These are phyloP conservation scores for Vulpes ferrilata DNA, from an alignment of 2,113 vertebrate genomes.

Conservation along the genomic window DNA sequence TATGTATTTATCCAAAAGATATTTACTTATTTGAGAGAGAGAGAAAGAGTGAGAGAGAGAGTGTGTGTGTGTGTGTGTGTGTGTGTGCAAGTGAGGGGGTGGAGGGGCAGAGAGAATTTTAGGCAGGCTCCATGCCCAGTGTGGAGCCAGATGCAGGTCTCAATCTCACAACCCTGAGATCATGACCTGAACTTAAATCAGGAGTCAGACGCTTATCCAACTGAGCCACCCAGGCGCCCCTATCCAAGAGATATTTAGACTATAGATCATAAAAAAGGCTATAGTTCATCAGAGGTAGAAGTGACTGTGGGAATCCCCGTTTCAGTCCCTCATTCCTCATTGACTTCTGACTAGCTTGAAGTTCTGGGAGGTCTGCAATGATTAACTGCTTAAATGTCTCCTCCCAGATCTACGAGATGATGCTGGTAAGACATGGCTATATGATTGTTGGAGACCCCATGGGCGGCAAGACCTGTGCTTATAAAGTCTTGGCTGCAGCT, in stretches of 20 bases:
- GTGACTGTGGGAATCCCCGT: neutral
- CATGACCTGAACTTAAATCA: neutral
- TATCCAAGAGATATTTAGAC: neutral
- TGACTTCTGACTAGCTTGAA: neutral
- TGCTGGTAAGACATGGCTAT: conserved; percentile 96
- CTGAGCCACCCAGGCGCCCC: neutral
- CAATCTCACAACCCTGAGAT: neutral
- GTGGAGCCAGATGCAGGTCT: neutral
- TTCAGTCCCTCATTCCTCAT: neutral
- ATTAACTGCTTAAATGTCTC: conserved; percentile 31
- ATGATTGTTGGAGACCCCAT: conserved; percentile 96
- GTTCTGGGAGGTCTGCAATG: neutral
- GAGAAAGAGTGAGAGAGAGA: too few species aligned
- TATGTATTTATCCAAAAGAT: neutral
- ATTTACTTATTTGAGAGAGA: neutral
- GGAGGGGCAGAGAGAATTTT: neutral
- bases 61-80: too few species aligned
- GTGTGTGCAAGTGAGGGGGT: neutral
- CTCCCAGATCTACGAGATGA: conserved; percentile 96
- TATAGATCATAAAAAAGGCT: neutral
- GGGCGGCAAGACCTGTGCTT: conserved; percentile 94
- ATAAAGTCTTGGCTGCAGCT: conserved; percentile 92
- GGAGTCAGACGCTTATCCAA: neutral
- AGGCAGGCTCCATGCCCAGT: neutral
- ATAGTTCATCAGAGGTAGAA: neutral